These are phyloP conservation scores for Bursaphelenchus okinawaensis DNA, from an alignment of 2,888 invertebrate species.

Conservation along the genomic window DNA sequence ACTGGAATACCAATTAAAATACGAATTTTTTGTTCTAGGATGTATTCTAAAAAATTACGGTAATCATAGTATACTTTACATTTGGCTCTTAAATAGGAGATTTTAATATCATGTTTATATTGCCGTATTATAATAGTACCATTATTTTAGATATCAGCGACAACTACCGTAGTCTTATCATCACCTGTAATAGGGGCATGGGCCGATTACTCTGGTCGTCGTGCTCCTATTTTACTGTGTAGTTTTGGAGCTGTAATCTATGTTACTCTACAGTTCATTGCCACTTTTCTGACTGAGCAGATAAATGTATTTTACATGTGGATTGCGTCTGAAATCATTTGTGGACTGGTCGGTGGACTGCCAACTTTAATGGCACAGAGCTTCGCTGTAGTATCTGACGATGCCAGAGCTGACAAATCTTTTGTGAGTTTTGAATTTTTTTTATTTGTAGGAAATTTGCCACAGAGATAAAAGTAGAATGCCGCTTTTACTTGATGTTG, in stretches of 20 bases:
- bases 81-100: too few species aligned
- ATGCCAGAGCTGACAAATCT: constrained; percentile 30
- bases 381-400: constrained; percentile 47
- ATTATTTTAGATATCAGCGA: constrained; percentile 34
- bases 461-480: too few species aligned
- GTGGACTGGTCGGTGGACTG: constrained; percentile 38
- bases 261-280: neutral
- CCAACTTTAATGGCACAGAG: constrained; percentile 34
- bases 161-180: constrained; percentile 35
- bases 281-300: neutral
- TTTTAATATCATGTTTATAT: too few species aligned
- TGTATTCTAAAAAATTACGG: too few species aligned
- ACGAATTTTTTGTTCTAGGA: too few species aligned
- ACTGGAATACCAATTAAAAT: too few species aligned
- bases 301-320: constrained; percentile 42
- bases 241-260: neutral
- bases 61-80: too few species aligned
- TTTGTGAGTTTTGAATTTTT: constrained; percentile 4
- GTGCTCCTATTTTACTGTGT: neutral
- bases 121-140: too few species aligned
- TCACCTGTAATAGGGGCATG: constrained; percentile 46
- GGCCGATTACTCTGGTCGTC: constrained; percentile 35
- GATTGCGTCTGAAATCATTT: constrained; percentile 31
- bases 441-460: too few species aligned
- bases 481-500: too few species aligned